Conservation (phyloP, 2,888 invertebrate genomes). For the Aporophyla nigra region DNA sequence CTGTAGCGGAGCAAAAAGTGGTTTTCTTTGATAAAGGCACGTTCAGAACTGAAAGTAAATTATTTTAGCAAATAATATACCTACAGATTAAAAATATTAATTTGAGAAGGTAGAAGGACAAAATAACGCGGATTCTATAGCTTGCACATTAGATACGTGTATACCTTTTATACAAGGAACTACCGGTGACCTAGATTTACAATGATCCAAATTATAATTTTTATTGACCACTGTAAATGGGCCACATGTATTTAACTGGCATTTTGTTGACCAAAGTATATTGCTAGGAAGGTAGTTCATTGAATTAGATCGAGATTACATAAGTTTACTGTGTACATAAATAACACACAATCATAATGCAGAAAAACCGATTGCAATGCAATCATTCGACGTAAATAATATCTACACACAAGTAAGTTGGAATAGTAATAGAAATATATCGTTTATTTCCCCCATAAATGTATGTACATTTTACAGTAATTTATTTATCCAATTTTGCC, state of each 20-base stretch:
- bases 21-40: not conserved
- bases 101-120: not conserved
- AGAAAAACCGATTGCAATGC: not conserved
- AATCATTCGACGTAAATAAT: not conserved
- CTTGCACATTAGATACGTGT: too few species aligned
- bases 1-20: not conserved
- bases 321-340: not conserved
- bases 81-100: not conserved
- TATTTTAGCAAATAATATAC: not conserved
- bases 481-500: too few species aligned
- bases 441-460: too few species aligned
- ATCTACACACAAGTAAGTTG: too few species aligned
- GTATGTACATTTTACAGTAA: too few species aligned
- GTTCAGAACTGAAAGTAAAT: not conserved
- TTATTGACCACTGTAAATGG: not conserved
- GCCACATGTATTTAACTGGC: not conserved
- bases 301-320: conserved; percentile 16
- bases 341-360: conserved; percentile 1
- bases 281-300: not conserved
- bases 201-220: not conserved
- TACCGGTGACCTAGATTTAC: not conserved
- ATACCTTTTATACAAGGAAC: not conserved
- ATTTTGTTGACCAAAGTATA: not conserved
- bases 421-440: too few species aligned
- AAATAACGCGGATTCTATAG: not conserved